Evolutionary conservation across 2,888 invertebrate species (phyloP).

Genomic region (Eristalis arbustorum): DNA sequence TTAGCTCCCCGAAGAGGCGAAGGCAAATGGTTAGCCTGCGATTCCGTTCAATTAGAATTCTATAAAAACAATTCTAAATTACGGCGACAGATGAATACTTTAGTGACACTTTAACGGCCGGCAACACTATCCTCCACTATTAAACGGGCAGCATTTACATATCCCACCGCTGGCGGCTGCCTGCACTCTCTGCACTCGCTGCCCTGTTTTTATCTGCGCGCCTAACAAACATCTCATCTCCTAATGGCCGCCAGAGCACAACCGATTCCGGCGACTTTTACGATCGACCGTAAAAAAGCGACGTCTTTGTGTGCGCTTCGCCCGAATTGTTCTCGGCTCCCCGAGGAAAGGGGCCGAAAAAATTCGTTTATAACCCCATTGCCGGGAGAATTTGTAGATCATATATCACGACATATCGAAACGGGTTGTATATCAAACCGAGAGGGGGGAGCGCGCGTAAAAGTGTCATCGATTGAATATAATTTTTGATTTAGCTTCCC

Average conservation of each 20-base stretch:
- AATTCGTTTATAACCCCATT: conserved; percentile 31
- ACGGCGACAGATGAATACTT: conserved; percentile 13
- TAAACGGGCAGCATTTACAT: conserved; percentile 31
- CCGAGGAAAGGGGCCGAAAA: not conserved
- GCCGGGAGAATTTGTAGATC: conserved; percentile 34
- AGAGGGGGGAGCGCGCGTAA: conserved; percentile 23
- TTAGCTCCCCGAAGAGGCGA: not conserved
- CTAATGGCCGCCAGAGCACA: conserved; percentile 12
- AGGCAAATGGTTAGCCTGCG: not conserved
- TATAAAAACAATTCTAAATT: not conserved
- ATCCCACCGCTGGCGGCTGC: not conserved
- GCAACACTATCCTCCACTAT: conserved; percentile 9
- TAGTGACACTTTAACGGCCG: conserved; percentile 36
- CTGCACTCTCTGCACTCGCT: not conserved
- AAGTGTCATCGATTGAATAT: conserved; percentile 56
- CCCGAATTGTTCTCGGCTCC: no score
- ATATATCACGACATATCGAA: conserved; percentile 28
- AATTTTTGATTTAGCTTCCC: conserved; percentile 53
- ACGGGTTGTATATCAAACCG: conserved; percentile 37
- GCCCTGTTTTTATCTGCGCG: conserved; percentile 4
- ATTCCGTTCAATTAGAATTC: not conserved
- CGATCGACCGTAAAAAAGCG: conserved; percentile 34
- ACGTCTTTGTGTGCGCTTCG: not conserved
- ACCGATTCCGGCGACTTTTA: conserved; percentile 25
- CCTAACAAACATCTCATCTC: conserved; percentile 28